A percentile compares a stretch with the other conserved stretches of the same genome.
Conservation (phyloP, 2,888 invertebrate species). For the Megastigmus dorsalis region DNA sequence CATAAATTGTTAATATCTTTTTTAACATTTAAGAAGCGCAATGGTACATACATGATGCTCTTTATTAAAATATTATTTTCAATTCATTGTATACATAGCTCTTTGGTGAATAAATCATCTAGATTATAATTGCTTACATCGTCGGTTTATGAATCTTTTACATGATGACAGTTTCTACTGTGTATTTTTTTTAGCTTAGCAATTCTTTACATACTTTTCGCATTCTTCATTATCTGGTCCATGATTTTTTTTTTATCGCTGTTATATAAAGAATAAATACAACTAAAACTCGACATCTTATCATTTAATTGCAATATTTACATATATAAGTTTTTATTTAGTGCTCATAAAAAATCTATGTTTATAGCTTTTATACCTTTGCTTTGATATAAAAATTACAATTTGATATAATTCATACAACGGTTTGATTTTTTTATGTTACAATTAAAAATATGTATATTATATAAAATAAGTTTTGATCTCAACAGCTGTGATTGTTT, state of each 20-base stretch:
- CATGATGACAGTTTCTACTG: neutral
- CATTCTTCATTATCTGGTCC: neutral
- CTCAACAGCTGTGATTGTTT: too few species aligned
- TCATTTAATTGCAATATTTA: conserved; percentile 27
- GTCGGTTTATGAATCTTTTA: neutral
- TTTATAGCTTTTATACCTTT: neutral
- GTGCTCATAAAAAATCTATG: neutral
- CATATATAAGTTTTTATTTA: conserved; percentile 4
- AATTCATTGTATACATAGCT: conserved; percentile 17
- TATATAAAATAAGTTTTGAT: too few species aligned
- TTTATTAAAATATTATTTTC: conserved; percentile 41
- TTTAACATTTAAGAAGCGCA: neutral
- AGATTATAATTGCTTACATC: neutral
- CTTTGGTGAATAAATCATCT: neutral
- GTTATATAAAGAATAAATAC: too few species aligned
- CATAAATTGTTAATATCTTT: too few species aligned
- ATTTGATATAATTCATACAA: too few species aligned
- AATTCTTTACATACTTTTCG: neutral
- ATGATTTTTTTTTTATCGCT: neutral
- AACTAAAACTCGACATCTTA: neutral
- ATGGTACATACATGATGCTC: neutral
- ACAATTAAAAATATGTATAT: conserved; percentile 14
- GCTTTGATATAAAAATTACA: neutral
- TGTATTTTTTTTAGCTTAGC: neutral
- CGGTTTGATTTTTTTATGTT: neutral